Percentiles rank a stretch among this genome's conserved stretches.
Conservation (phyloP, 2,888 invertebrate genomes). For the Druceiella hillmani region DNA sequence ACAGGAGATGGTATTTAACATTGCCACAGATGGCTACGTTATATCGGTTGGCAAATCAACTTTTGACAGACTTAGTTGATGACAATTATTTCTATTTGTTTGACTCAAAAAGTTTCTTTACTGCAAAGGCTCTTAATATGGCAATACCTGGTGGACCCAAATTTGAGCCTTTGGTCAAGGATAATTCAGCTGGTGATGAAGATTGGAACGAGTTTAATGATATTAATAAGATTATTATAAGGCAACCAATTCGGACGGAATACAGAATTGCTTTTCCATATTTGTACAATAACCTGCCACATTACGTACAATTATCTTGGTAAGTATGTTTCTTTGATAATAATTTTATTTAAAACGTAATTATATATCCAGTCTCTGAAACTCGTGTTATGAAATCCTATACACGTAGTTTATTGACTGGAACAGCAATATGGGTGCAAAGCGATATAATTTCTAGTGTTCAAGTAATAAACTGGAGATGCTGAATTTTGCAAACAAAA, state of each 20-base stretch:
- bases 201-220: conserved; percentile 99
- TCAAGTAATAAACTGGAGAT: too few species aligned
- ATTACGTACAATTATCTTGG: conserved; percentile 98
- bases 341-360: neutral
- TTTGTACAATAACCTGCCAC: conserved; percentile 97
- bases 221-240: conserved; percentile 99
- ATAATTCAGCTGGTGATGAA: conserved; percentile 95
- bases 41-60: conserved; percentile 95
- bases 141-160: conserved; percentile 99
- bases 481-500: too few species aligned
- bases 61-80: conserved; percentile 96
- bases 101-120: conserved; percentile 99
- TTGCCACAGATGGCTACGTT: conserved; percentile 97
- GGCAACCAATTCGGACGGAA: conserved; percentile 97
- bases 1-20: conserved; percentile 92
- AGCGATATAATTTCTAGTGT: too few species aligned
- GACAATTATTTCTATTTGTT: conserved; percentile 99
- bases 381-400: too few species aligned
- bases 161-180: conserved; percentile 98
- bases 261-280: conserved; percentile 99
- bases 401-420: too few species aligned
- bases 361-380: neutral
- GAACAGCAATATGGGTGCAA: too few species aligned
- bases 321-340: conserved; percentile 48
- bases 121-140: conserved; percentile 98